Evolutionary conservation across 2,797 vertebrate species (phyloP), one percentile per base, ranked within the genome.

Genomic region (Garrulus glandarius): DNA sequence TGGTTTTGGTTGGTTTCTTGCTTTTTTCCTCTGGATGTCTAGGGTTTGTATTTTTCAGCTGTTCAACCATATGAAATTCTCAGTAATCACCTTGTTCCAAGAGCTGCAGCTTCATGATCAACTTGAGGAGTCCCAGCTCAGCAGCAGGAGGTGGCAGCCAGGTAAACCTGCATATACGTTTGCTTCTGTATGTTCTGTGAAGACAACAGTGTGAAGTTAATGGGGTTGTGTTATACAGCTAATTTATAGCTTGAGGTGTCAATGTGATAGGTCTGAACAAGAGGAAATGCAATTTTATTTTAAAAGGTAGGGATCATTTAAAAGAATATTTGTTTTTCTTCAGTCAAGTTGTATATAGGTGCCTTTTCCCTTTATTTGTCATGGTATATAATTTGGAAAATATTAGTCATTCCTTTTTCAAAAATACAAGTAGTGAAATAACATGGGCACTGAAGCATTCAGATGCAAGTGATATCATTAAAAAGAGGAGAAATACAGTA

Each of bases 341-440:
- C 63, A 74, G 37, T 47, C 75, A 92, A 67, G 60, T 64, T 26
- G 24, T 18, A 44, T 55, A 30, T 21, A 76, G 43, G 30, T 60
- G 18, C 39, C 44, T 50, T 92, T 84, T 59, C 44, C 44, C 47
- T 95, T 89, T 85, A 92, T 89, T 94, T 79, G 68, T 46, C 59
- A 47, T 1, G 2, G 46, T 76, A 67, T 70, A 47, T 76, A 79
- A 92, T 89, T 95, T 84, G 59, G 82, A 91, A 93, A 94, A 92
- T 83, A 85, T 76, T 85, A 92, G 39, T 91, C 68, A 74, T 91
- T 92, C 55, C 76, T 77, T 75, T 89, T 92, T 89, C 82, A 89
- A 70, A 95, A 92, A 85, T 76, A 82, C 59, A 72, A 76, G 52
- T 47, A 79, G 47, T 57, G 63, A 96, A 96, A 96, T 95, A 89